These are phyloP conservation scores for Silurus lanzhouensis DNA, from an alignment of 2,797 vertebrate species.

Conservation along the genomic window DNA sequence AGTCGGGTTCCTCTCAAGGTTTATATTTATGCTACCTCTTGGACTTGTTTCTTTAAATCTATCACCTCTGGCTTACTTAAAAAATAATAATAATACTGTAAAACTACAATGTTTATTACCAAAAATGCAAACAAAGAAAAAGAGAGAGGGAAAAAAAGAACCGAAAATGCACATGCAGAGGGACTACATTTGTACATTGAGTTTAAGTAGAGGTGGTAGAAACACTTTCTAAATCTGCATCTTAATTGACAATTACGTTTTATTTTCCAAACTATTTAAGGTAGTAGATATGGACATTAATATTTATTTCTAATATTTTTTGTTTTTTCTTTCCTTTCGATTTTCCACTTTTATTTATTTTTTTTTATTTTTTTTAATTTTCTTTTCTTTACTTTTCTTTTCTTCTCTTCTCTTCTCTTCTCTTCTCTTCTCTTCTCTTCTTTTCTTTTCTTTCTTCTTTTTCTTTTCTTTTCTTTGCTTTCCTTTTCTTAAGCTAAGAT, in stretches of 20 bases:
- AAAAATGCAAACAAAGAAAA: not conserved
- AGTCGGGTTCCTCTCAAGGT: not conserved
- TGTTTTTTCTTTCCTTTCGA: too few relatives aligned
- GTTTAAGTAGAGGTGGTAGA: not conserved
- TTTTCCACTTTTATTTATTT: too few relatives aligned
- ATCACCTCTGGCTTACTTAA: not conserved
- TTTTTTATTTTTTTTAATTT: not conserved
- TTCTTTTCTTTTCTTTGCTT: not conserved
- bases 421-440: not conserved
- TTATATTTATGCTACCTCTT: conserved; percentile 3
- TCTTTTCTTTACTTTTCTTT: not conserved
- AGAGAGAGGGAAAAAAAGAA: not conserved
- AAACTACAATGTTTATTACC: not conserved
- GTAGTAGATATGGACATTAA: not conserved
- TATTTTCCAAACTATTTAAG: not conserved
- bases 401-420: not conserved
- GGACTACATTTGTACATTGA: not conserved
- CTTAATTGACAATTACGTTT: not conserved
- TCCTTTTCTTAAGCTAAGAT: not conserved
- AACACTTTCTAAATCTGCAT: not conserved
- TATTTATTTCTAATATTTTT: not conserved
- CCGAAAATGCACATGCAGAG: not conserved
- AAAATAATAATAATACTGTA: not conserved
- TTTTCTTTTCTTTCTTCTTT: not conserved
- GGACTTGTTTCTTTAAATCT: not conserved